Evolutionary conservation across 1,140 invertebrate genomes (phyloP).

Genomic region (Ooceraea biroi): DNA sequence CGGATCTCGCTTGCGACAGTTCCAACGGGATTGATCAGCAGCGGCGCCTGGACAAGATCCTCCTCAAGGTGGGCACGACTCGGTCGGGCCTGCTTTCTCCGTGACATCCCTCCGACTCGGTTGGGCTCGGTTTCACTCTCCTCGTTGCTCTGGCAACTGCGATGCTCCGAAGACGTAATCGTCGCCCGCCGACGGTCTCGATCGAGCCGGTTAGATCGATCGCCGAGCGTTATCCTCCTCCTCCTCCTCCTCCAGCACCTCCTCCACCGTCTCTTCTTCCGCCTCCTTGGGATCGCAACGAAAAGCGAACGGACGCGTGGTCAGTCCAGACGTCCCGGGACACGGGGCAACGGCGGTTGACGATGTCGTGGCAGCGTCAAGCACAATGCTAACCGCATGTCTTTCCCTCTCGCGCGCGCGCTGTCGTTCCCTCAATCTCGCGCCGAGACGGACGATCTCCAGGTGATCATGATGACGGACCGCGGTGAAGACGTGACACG

Average conservation of each 20-base stretch:
- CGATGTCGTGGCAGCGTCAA: slow-evolving; percentile 38
- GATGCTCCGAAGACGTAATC: slow-evolving; percentile 18
- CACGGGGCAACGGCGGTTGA: slow-evolving; percentile 31
- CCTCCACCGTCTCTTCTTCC: too few relatives aligned
- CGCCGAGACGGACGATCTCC: not conserved
- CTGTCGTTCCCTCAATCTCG: not conserved
- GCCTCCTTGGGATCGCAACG: not conserved
- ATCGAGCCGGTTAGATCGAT: slow-evolving; percentile 7
- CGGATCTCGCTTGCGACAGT: slow-evolving; percentile 77
- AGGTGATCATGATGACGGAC: too few relatives aligned
- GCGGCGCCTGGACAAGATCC: slow-evolving; percentile 83
- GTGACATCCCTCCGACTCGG: slow-evolving; percentile 82
- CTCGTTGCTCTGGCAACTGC: slow-evolving; percentile 18
- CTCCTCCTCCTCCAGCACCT: not conserved
- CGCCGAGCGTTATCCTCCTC: not conserved
- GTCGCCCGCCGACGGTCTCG: slow-evolving; percentile 46
- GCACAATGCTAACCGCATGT: slow-evolving; percentile 31
- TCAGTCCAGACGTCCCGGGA: slow-evolving; percentile 34
- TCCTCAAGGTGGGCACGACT: slow-evolving; percentile 86
- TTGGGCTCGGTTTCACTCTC: slow-evolving; percentile 39
- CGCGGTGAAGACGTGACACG: slow-evolving; percentile 4
- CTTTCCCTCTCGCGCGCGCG: not conserved
- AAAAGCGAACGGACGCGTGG: slow-evolving; percentile 28
- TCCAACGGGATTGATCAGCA: slow-evolving; percentile 80
- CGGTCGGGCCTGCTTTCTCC: slow-evolving; percentile 86